Percentiles rank a stretch among this genome's conserved stretches.
Evolutionary conservation across 2,797 vertebrate species (phyloP).

Genomic region (Odontamblyopus lacepedii): DNA sequence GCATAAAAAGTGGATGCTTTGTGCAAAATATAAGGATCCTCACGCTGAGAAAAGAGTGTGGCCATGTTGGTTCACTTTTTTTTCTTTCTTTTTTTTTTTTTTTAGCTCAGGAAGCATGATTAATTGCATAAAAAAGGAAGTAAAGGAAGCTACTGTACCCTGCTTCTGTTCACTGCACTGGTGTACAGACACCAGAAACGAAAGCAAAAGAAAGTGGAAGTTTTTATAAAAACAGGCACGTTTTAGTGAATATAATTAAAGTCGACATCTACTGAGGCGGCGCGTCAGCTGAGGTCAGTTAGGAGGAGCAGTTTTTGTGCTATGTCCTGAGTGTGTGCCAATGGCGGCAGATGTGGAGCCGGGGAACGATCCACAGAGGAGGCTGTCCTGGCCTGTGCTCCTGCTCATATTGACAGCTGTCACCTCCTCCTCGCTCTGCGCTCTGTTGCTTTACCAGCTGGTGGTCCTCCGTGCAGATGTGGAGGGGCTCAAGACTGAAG

Average conservation of each 20-base stretch:
- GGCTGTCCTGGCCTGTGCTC: constrained; percentile 68
- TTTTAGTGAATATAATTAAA: neutral
- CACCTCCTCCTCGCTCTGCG: constrained; percentile 84
- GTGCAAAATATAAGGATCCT: neutral
- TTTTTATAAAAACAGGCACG: neutral
- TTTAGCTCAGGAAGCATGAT: constrained; percentile 64
- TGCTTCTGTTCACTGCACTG: constrained; percentile 25
- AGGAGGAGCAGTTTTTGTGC: neutral
- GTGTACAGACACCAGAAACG: constrained; percentile 32
- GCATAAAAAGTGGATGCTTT: neutral
- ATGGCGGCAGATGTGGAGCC: constrained; percentile 46
- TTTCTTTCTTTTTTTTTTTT: no score
- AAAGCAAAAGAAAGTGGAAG: constrained; percentile 30
- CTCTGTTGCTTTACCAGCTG: constrained; percentile 83
- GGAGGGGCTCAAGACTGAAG: constrained; percentile 78
- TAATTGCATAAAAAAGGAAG: constrained; percentile 39
- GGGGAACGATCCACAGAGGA: constrained; percentile 28
- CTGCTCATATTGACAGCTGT: constrained; percentile 80
- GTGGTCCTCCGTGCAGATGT: constrained; percentile 86
- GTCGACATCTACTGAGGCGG: constrained; percentile 1
- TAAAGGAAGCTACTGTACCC: constrained; percentile 60
- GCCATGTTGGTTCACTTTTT: no score
- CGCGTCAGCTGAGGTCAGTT: constrained; percentile 3
- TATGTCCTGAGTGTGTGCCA: constrained; percentile 50
- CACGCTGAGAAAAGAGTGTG: neutral